Evolutionary conservation across 2,888 invertebrate genomes (phyloP), one percentile per base, ranked within the genome.

Genomic region (Sycophila texana): DNA sequence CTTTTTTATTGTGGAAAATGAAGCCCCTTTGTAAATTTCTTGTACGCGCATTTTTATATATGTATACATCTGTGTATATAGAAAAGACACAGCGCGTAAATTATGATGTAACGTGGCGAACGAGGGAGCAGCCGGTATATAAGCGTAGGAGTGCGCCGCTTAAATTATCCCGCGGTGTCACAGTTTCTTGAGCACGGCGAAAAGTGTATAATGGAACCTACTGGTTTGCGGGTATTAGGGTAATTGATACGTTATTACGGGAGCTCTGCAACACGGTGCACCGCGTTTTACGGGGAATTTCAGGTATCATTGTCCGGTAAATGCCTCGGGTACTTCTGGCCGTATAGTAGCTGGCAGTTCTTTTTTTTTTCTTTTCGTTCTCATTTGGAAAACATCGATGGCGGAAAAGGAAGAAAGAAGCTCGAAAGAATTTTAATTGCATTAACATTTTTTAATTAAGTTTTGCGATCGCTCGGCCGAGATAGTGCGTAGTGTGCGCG

Each of bases 151-250:
- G 76, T 47, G 14, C 4, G 26, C 18, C 3, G 39, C n/a, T 58
- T 65, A 57, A 70, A 70, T 76, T 70, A 63, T 71, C 49, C 58
- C 53, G 55, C 18, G 66, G 65, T 55, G 76, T 76, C 70, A 61
- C 70, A 76, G 76, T 70, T 67, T 76, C 68, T 18, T 63, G 76
- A 70, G 63, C 70, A 63, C 39, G 55, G 26, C 13, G 55, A 63
- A 63, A 75, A 63, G 63, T 63, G 39, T 51, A 66, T 26, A 58
- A 74, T 67, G 26, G 65, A 67, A 74, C n/a, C 47, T 20, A 14
- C 26, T 26, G 20, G 10, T 22, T 63, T 30, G 14, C 61, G 72
- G 26, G 22, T 60, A 67, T 74, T 74, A 57, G 74, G 14, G 51
- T 74, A 74, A 74, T 67, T 60, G 58, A 63, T 63, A 63, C 18